Evolutionary conservation across 2,113 vertebrate species (phyloP).

Genomic region (Brienomyrus longianalis): DNA sequence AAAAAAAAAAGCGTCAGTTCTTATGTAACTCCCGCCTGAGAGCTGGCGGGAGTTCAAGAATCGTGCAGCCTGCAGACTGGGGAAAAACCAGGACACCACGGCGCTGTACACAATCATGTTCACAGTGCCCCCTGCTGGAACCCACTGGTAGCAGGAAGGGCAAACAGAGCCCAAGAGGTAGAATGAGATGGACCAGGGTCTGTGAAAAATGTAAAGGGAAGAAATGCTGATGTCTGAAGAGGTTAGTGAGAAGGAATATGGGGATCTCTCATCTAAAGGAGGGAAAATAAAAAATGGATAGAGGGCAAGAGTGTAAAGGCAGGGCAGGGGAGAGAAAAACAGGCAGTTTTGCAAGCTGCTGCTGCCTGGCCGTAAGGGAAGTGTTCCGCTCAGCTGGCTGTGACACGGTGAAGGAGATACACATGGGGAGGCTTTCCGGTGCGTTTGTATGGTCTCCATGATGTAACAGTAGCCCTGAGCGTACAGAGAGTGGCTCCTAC

Average conservation of each 20-base stretch:
- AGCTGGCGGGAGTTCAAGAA: conserved; percentile 72
- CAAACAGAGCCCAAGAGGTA: not conserved
- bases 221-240: not conserved
- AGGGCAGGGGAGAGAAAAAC: not conserved
- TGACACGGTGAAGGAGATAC: conserved; percentile 13
- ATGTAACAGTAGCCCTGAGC: conserved; percentile 4
- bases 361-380: not conserved
- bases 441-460: not conserved
- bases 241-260: not conserved
- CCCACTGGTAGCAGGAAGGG: conserved; percentile 1
- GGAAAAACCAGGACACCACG: conserved; percentile 65
- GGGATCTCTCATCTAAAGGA: conserved; percentile 10
- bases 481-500: not conserved
- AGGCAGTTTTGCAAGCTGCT: conserved; percentile 15
- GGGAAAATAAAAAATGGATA: conserved; percentile 8
- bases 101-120: conserved; percentile 36
- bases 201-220: conserved; percentile 11
- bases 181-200: not conserved
- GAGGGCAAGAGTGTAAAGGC: not conserved
- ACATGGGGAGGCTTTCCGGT: not conserved
- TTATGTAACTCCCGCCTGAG: conserved; percentile 83
- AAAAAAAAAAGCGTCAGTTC: conserved; percentile 37
- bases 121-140: conserved; percentile 73
- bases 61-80: conserved; percentile 51
- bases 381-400: conserved; percentile 1